Conservation (phyloP, 1,140 invertebrate species). For the Drosophila lacteicornis region DNA sequence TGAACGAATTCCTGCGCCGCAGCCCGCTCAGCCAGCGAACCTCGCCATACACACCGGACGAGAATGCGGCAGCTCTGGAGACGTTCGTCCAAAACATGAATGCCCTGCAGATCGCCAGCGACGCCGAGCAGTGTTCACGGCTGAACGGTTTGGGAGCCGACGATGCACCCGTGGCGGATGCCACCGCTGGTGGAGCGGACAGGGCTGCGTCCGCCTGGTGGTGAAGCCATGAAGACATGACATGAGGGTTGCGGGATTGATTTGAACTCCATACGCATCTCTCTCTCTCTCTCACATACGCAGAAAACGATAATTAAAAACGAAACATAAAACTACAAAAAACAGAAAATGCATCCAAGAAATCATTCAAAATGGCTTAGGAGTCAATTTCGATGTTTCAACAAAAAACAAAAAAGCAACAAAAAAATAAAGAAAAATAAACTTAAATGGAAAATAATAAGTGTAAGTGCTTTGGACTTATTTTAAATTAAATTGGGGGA, state of each 20-base stretch:
- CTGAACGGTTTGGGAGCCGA: conserved; percentile 61
- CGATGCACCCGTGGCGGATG: conserved; percentile 55
- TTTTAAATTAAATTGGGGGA: neutral
- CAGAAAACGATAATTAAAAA: conserved; percentile 48
- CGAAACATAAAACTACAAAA: conserved; percentile 48
- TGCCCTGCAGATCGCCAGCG: conserved; percentile 70
- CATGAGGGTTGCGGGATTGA: conserved; percentile 27
- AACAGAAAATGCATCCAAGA: conserved; percentile 52
- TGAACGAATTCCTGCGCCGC: conserved; percentile 75
- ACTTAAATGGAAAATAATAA: conserved; percentile 66
- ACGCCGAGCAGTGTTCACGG: conserved; percentile 73
- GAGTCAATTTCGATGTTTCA: conserved; percentile 81
- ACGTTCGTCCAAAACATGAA: conserved; percentile 82
- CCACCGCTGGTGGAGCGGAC: conserved; percentile 51
- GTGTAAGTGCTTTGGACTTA: conserved; percentile 27
- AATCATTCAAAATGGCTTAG: conserved; percentile 76
- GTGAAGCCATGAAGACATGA: conserved; percentile 59
- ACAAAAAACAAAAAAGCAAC: conserved; percentile 52
- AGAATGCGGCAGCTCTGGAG: conserved; percentile 72
- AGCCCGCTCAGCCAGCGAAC: conserved; percentile 77
- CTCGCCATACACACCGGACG: conserved; percentile 77
- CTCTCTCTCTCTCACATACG: conserved; percentile 38
- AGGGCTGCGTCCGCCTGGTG: conserved; percentile 65
- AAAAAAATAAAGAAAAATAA: conserved; percentile 66
- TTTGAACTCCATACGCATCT: conserved; percentile 44